These are phyloP conservation scores for Incurvaria masculella DNA, from an alignment of 2,888 invertebrate species.

Conservation along the genomic window DNA sequence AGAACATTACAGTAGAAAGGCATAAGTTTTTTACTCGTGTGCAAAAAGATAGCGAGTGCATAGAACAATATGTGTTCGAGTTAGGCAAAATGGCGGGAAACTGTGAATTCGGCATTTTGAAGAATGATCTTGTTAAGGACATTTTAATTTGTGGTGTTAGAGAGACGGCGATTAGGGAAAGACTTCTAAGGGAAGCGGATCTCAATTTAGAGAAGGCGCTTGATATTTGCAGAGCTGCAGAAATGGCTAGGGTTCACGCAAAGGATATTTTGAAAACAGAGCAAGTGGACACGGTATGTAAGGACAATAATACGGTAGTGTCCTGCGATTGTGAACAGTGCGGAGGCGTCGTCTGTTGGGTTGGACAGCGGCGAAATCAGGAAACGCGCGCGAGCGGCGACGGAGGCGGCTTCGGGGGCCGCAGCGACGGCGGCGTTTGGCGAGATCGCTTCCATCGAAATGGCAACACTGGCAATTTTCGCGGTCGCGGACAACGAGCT, in stretches of 20 bases:
- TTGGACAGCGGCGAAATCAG: neutral
- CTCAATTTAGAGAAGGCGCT: neutral
- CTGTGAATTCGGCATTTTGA: neutral
- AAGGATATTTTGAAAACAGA: neutral
- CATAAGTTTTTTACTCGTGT: slow-evolving; percentile 15
- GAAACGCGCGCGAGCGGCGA: too few relatives aligned
- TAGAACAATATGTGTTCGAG: slow-evolving; percentile 6
- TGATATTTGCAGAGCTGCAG: neutral
- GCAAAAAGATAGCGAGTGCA: slow-evolving; percentile 13
- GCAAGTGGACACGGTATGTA: too few relatives aligned
- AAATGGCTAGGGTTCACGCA: neutral
- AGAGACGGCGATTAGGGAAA: neutral
- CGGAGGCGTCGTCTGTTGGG: neutral
- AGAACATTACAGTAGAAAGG: slow-evolving; percentile 16
- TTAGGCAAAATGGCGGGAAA: neutral
- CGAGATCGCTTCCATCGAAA: too few relatives aligned
- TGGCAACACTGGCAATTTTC: too few relatives aligned
- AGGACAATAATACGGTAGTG: too few relatives aligned
- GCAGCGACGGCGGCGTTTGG: too few relatives aligned
- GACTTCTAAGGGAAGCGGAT: neutral
- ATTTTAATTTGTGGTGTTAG: neutral
- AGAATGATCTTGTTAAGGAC: neutral
- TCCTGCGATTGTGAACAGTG: too few relatives aligned
- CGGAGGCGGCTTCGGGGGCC: too few relatives aligned
- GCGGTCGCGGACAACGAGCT: too few relatives aligned